phyloP scores from a whole-genome alignment of 2,113 vertebrate genomes.

The Xenus cinereus region DNA sequence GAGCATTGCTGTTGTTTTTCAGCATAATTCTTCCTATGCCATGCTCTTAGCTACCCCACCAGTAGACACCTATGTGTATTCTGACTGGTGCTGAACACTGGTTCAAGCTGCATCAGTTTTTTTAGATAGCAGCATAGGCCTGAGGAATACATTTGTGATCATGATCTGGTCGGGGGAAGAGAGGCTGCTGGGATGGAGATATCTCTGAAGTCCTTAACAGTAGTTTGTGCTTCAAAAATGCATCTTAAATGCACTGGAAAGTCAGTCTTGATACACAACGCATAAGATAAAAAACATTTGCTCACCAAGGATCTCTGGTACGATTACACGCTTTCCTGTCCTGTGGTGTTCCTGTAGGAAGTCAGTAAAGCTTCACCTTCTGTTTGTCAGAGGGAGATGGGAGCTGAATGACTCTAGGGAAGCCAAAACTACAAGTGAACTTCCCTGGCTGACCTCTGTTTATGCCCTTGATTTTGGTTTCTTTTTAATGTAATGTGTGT shows the following conservation, averaged over 20 bases:
- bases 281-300: not conserved
- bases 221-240: not conserved
- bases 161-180: not conserved
- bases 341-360: not conserved
- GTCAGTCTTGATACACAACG: not conserved
- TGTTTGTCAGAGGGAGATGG: not conserved
- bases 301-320: not conserved
- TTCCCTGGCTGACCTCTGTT: not conserved
- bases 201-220: not conserved
- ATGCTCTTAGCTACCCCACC: not conserved
- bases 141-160: not conserved
- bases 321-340: not conserved
- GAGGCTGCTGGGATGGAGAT: not conserved
- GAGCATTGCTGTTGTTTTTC: not conserved
- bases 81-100: not conserved
- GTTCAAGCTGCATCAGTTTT: not conserved
- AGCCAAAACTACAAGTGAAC: not conserved
- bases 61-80: not conserved
- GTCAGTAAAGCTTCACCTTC: not conserved
- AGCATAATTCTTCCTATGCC: not conserved
- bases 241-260: not conserved
- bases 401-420: not conserved
- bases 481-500: conserved; percentile 21
- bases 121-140: not conserved
- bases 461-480: conserved; percentile 16